Base-by-base conservation (phyloP, 1,140 invertebrate genomes). In the Lutraria rhynchaena region DNA sequence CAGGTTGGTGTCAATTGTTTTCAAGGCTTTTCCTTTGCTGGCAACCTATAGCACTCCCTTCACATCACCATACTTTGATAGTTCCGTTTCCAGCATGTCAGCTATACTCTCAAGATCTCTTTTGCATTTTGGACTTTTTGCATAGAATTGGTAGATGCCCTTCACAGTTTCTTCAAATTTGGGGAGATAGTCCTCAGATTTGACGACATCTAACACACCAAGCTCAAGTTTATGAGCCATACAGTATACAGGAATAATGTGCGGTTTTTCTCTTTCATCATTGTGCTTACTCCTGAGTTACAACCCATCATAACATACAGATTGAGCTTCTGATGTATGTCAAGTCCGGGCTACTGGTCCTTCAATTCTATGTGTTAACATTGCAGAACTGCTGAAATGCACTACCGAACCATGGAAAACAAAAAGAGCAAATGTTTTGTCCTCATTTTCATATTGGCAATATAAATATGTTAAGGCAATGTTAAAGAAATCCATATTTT, bases 31-130 rank as follows among this genome's bases (percentile, higher is more conserved):
- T 29, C 1, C 57, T 17, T 60, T 7, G 57, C 57, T 60, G 19
- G 57, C 57, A 19, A 60, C 57, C 57, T 27, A 22, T 29, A 17
- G 19, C 19, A 60, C 57, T 60, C 19, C 27, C 57, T 60, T 60
- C 57, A 60, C 57, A 60, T 1, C 7, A 15, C 1, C 57, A 60
- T 7, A 60, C 19, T 7, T 19, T 29, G 27, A 27, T n/a, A 60
- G 1, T 19, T 60, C 57, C 27, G 57, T 22, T 29, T 60, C 1
- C 27, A 60, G 27, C 1, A 60, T 7, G 1, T 60, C 19, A 0
- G 57, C 57, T 22, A 7, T 29, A 7, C 15, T 4, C 19, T 19
- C 57, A n/a, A 60, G 27, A 15, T 60, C 19, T 22, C 57, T 15
- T 29, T 27, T 22, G 19, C 4, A 7, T 1, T 60, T 2, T 60